Conservation (phyloP, 1,140 invertebrate genomes). For the Paraescarpia echinospica region DNA sequence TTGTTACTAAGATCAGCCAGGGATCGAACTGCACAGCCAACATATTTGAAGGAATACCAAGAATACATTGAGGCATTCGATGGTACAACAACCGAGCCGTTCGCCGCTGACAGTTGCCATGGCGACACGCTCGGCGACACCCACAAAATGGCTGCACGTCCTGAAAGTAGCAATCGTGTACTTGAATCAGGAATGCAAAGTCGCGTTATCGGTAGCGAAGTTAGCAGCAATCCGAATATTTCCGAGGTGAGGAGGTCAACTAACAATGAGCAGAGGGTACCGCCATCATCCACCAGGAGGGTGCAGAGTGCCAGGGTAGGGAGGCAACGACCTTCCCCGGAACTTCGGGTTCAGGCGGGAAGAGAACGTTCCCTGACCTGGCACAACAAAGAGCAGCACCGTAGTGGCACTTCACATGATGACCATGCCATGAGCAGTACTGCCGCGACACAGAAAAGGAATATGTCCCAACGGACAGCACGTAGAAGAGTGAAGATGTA, state of each 20-base stretch:
- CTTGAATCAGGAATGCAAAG: not conserved
- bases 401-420: not conserved
- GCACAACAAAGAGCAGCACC: not conserved
- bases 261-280: not conserved
- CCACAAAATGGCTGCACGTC: not conserved
- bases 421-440: not conserved
- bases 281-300: not conserved
- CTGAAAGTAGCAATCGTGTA: not conserved
- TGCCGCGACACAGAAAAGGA: not conserved
- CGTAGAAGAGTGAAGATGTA: not conserved
- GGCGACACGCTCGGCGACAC: not conserved
- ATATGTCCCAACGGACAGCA: not conserved
- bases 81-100: not conserved
- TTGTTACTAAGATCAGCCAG: not conserved
- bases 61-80: conserved; percentile 20
- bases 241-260: not conserved
- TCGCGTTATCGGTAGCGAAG: not conserved
- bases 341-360: not conserved
- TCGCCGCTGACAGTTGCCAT: conserved; percentile 6
- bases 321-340: not conserved
- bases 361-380: not conserved
- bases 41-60: conserved; percentile 23
- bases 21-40: not conserved
- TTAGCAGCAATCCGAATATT: not conserved
- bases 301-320: not conserved